These are phyloP conservation scores for Eleginops maclovinus DNA, from an alignment of 2,113 vertebrate genomes.

Conservation along the genomic window DNA sequence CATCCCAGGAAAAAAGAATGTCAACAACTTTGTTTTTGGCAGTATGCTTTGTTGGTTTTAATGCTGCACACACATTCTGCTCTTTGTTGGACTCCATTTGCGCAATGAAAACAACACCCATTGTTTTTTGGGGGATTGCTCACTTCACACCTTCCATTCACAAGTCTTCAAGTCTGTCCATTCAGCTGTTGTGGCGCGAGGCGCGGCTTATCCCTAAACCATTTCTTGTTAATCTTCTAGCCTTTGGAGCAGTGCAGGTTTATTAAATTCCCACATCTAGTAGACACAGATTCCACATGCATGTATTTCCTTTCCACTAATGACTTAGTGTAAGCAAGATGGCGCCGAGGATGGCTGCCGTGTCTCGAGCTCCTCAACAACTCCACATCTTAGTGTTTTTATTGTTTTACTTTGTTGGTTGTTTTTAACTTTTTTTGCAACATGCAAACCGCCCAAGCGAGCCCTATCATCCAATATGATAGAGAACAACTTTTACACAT, in stretches of 20 bases:
- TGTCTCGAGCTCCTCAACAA: no score
- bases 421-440: no score
- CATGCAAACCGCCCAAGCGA: no score
- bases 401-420: no score
- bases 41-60: slow-evolving; percentile 26
- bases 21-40: slow-evolving; percentile 7
- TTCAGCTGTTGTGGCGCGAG: slow-evolving; percentile 22
- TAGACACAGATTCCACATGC: background rate
- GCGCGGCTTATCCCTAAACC: background rate
- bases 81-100: background rate
- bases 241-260: slow-evolving; percentile 22
- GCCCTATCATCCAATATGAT: no score
- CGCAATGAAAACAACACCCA: slow-evolving; percentile 31
- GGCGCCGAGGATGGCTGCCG: no score
- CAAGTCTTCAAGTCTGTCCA: slow-evolving; percentile 30
- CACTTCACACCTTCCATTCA: slow-evolving; percentile 55
- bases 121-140: slow-evolving; percentile 28
- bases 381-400: no score
- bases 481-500: no score
- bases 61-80: slow-evolving; percentile 2
- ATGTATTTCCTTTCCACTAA: slow-evolving; percentile 23
- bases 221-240: slow-evolving; percentile 32
- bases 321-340: no score
- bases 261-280: slow-evolving; percentile 23
- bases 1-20: background rate